These are phyloP conservation scores for Ormyrus nitidulus DNA, from an alignment of 2,888 invertebrate species.

Conservation along the genomic window DNA sequence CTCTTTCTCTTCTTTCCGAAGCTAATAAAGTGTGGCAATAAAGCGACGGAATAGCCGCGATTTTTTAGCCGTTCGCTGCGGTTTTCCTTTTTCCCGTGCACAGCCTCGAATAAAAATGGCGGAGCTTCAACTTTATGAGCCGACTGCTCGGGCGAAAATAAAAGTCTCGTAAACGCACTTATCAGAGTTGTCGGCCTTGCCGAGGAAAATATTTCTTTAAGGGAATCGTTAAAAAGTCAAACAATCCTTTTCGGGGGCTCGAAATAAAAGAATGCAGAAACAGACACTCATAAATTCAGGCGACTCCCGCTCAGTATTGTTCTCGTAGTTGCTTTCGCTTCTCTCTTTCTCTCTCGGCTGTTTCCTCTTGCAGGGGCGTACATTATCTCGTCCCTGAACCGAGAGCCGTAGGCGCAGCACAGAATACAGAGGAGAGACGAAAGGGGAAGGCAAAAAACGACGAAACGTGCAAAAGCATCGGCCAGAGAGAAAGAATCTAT, in stretches of 20 bases:
- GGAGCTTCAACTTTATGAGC: no score
- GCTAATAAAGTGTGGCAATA: slow-evolving; percentile 17
- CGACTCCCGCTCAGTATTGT: slow-evolving; percentile 41
- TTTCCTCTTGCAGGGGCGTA: slow-evolving; percentile 34
- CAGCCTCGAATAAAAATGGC: no score
- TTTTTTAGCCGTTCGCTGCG: not conserved
- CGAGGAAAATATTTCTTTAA: not conserved
- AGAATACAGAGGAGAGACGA: slow-evolving; percentile 15
- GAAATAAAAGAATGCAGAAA: slow-evolving; percentile 30
- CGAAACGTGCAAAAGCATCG: slow-evolving; percentile 20
- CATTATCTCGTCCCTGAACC: slow-evolving; percentile 54
- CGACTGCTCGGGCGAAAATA: no score
- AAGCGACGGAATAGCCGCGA: not conserved
- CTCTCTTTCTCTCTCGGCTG: slow-evolving; percentile 15
- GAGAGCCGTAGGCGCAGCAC: slow-evolving; percentile 38
- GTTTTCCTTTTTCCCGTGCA: no score
- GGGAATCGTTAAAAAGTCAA: not conserved
- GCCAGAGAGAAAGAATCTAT: not conserved
- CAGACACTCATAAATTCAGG: slow-evolving; percentile 38
- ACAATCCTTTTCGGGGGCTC: not conserved
- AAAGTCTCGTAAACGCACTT: no score
- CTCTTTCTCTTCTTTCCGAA: not conserved
- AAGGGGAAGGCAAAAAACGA: slow-evolving; percentile 22
- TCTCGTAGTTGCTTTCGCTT: slow-evolving; percentile 27
- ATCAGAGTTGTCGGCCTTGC: no score